These are phyloP conservation scores for Pollenia angustigena DNA, from an alignment of 2,888 invertebrate species.

Conservation along the genomic window DNA sequence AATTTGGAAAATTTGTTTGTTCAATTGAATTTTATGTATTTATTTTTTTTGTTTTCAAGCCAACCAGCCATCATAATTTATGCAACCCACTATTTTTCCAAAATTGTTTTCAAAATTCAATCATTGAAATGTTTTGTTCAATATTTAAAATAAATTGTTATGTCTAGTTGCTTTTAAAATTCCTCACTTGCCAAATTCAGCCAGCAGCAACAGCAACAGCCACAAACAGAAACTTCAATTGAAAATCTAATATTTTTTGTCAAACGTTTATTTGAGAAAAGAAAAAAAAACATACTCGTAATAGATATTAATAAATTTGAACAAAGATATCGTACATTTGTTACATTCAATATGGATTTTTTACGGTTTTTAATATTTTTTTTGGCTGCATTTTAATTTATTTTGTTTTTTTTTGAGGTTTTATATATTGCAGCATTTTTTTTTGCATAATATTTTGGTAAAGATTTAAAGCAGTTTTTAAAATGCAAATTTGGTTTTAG, in stretches of 20 bases:
- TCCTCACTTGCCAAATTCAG: slow-evolving; percentile 55
- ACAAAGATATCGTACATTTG: background rate
- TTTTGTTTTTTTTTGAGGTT: background rate
- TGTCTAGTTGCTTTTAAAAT: slow-evolving; percentile 60
- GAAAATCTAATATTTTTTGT: slow-evolving; percentile 57
- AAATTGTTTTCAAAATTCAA: slow-evolving; percentile 8
- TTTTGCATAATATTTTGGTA: slow-evolving; percentile 66
- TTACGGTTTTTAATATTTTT: slow-evolving; percentile 28
- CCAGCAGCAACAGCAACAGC: background rate
- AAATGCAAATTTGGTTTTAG: slow-evolving; percentile 67
- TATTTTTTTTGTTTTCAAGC: slow-evolving; percentile 1
- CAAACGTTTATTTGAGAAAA: slow-evolving; percentile 1
- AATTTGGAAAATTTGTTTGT: slow-evolving; percentile 66
- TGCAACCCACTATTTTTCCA: slow-evolving; percentile 66
- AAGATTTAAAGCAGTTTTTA: slow-evolving; percentile 54
- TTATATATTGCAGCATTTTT: slow-evolving; percentile 17
- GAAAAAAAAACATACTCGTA: background rate
- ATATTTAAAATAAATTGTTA: slow-evolving; percentile 52
- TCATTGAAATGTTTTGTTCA: slow-evolving; percentile 21
- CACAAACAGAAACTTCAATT: slow-evolving; percentile 40
- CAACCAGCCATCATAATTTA: slow-evolving; percentile 49
- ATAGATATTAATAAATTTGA: background rate
- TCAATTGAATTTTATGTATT: slow-evolving; percentile 31
- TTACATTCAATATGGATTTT: slow-evolving; percentile 25
- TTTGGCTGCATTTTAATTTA: slow-evolving; percentile 55